phyloP scores from a whole-genome alignment of 2,113 vertebrate species.

The Podarcis raffonei region DNA sequence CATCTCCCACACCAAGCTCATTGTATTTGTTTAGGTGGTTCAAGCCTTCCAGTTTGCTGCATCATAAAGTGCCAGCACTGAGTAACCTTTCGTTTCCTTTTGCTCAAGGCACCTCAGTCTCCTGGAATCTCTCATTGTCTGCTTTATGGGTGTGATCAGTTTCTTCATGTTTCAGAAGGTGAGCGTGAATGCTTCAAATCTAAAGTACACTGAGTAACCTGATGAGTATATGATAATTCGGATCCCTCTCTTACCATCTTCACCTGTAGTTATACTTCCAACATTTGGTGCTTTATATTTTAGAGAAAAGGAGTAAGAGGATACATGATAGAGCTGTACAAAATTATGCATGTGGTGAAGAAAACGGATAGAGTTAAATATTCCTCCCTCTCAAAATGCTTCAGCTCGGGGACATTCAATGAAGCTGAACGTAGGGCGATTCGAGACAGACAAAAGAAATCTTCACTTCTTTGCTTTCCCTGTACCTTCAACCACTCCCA shows the following conservation, averaged over 20 bases:
- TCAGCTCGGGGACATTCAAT: too few species aligned
- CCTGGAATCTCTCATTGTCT: conserved; percentile 6
- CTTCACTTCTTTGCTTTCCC: too few species aligned
- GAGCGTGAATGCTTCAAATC: rapidly evolving
- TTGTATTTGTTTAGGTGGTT: not conserved
- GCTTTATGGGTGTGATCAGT: not conserved
- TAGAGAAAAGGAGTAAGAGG: too few species aligned
- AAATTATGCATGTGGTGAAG: too few species aligned
- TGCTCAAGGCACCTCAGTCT: not conserved
- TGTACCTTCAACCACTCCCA: too few species aligned
- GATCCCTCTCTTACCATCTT: not conserved
- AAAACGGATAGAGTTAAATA: too few species aligned
- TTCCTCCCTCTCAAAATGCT: too few species aligned
- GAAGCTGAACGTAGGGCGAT: too few species aligned
- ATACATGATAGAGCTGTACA: too few species aligned
- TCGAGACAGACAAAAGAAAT: too few species aligned
- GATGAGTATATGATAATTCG: not conserved
- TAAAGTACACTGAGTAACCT: rapidly evolving
- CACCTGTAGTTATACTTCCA: not conserved
- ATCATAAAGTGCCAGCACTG: not conserved
- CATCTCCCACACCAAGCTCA: not conserved
- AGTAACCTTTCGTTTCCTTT: not conserved
- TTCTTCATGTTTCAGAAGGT: not conserved
- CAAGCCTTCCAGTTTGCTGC: not conserved
- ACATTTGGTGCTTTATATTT: not conserved